Evolutionary conservation across 2,888 invertebrate species (phyloP).

Genomic region (Girardia tigrina): DNA sequence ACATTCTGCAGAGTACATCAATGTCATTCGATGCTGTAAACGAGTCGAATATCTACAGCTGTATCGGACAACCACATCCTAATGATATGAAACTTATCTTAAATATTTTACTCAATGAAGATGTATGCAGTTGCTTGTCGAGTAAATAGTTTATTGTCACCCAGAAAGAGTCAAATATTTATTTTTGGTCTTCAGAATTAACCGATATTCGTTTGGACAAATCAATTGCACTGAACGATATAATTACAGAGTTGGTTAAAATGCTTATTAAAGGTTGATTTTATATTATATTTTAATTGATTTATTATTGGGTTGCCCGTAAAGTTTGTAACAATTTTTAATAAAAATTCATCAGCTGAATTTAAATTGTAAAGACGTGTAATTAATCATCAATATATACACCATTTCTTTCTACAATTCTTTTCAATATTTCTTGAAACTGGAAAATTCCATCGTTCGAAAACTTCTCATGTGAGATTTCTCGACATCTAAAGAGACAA

Average conservation of each 20-base stretch:
- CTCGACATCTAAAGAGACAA: too few species aligned
- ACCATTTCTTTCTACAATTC: too few species aligned
- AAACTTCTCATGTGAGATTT: too few species aligned
- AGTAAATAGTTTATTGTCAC: conserved; percentile 58
- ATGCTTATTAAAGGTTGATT: conserved; percentile 16
- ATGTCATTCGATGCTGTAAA: conserved; percentile 75
- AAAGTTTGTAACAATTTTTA: too few species aligned
- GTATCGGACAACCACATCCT: conserved; percentile 85
- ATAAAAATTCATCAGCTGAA: too few species aligned
- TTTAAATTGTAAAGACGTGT: too few species aligned
- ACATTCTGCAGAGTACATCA: conserved; percentile 76
- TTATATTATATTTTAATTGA: too few species aligned
- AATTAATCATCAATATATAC: too few species aligned
- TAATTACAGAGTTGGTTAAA: conserved; percentile 15
- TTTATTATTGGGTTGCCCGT: too few species aligned
- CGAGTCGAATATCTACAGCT: conserved; percentile 79
- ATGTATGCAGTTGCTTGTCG: conserved; percentile 63
- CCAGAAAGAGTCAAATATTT: conserved; percentile 44
- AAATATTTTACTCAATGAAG: conserved; percentile 59
- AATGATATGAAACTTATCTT: conserved; percentile 58
- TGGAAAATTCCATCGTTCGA: too few species aligned
- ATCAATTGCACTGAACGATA: neutral
- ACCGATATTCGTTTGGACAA: neutral
- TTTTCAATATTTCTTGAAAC: too few species aligned
- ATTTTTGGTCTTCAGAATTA: conserved; percentile 39